A percentile compares a stretch with the other conserved stretches of the same genome.
Conservation (phyloP, 1,140 invertebrate species). For the Drosophila santomea region DNA sequence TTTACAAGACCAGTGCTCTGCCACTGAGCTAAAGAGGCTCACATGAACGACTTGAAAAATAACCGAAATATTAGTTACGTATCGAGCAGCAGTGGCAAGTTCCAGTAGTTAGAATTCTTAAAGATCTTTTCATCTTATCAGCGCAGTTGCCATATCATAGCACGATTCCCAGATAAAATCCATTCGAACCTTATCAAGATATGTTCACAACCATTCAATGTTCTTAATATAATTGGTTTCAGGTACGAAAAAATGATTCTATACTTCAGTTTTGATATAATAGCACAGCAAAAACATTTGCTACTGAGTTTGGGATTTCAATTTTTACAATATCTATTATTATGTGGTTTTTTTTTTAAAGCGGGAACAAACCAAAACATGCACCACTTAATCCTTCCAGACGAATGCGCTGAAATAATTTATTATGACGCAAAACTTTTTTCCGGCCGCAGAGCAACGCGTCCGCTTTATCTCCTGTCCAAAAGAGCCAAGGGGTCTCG, state of each 20-base stretch:
- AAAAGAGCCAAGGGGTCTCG: conserved; percentile 56
- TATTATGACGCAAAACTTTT: conserved; percentile 82
- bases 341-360: too few species aligned
- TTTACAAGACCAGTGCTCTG: conserved; percentile 97
- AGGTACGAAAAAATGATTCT: too few species aligned
- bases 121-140: conserved; percentile 13
- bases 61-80: conserved; percentile 1
- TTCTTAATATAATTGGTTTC: background rate
- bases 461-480: conserved; percentile 36
- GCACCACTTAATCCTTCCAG: conserved; percentile 72
- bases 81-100: too few species aligned
- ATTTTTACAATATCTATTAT: background rate
- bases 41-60: background rate
- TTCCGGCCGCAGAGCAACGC: conserved; percentile 50
- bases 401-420: conserved; percentile 80
- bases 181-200: conserved; percentile 2
- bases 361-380: conserved; percentile 7
- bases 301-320: background rate
- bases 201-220: background rate
- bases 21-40: conserved; percentile 96
- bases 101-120: background rate
- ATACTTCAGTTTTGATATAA: too few species aligned
- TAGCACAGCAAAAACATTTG: background rate
- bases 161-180: conserved; percentile 3
- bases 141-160: too few species aligned